phyloP scores from a whole-genome alignment of 2,113 vertebrate species.

The Agapornis roseicollis region DNA sequence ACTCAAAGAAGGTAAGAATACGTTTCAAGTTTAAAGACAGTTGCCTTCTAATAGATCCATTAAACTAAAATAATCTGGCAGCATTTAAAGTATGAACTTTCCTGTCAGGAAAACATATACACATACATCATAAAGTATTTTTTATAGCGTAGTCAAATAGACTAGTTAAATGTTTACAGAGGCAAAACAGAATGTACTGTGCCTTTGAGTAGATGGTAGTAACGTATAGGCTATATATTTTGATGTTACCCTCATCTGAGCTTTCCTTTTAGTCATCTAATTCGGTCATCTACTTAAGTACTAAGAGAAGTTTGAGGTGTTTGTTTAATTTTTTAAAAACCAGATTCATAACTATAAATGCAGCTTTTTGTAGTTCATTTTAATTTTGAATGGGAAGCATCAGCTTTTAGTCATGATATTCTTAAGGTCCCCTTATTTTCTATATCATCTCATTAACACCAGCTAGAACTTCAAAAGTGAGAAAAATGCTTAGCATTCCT shows the following conservation, averaged over 20 bases:
- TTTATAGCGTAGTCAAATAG: not conserved
- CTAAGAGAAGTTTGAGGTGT: not conserved
- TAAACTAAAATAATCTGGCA: not conserved
- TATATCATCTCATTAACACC: not conserved
- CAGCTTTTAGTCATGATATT: not conserved
- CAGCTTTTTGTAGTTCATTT: not conserved
- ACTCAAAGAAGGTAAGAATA: not conserved
- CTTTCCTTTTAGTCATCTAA: not conserved
- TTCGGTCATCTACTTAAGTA: not conserved
- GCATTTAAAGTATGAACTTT: not conserved
- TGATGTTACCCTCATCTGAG: not conserved
- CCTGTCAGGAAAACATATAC: not conserved
- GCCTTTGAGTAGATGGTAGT: not conserved
- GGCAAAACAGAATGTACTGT: not conserved
- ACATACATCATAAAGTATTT: not conserved
- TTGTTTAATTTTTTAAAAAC: not conserved
- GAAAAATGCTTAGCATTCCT: not conserved
- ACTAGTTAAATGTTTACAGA: not conserved
- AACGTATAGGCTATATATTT: not conserved
- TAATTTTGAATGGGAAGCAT: not conserved
- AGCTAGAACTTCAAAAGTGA: not conserved
- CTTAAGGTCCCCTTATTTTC: not conserved
- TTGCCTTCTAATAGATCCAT: not conserved
- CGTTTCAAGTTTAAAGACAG: not conserved
- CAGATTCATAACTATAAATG: not conserved